Conservation (phyloP, 1,140 invertebrate species). For the Charaxes varanes region DNA sequence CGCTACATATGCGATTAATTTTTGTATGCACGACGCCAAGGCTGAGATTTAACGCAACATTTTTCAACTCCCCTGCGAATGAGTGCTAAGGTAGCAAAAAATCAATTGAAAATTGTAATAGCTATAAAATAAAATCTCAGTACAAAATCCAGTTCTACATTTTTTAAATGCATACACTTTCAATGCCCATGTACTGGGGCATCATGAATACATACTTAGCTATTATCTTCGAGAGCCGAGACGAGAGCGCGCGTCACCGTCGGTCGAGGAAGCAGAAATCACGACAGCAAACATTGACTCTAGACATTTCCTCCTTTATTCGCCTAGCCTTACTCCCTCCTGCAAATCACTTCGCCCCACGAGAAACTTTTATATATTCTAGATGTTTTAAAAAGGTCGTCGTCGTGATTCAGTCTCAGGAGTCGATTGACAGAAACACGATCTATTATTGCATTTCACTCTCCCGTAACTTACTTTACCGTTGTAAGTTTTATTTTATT, state of each 20-base stretch:
- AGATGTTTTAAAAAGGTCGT: conserved; percentile 52
- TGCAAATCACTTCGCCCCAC: conserved; percentile 60
- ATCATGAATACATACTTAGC: background rate
- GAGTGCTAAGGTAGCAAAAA: too few species aligned
- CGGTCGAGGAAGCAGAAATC: conserved; percentile 56
- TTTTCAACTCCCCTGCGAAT: too few species aligned
- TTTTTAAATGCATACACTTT: too few species aligned
- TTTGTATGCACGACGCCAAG: too few species aligned
- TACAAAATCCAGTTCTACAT: too few species aligned
- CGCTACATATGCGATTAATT: too few species aligned
- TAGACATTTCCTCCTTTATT: conserved; percentile 65
- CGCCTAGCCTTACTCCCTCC: conserved; percentile 62
- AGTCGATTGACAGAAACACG: conserved; percentile 38
- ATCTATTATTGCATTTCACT: conserved; percentile 34
- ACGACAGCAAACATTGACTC: conserved; percentile 70
- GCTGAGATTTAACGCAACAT: too few species aligned
- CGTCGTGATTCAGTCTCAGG: conserved; percentile 37
- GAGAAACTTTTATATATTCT: conserved; percentile 55
- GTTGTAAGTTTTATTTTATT: conserved; percentile 15
- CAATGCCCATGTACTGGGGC: too few species aligned
- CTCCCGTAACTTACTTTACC: conserved; percentile 8
- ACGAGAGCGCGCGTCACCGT: conserved; percentile 37
- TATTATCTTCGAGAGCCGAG: background rate
- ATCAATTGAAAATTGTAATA: too few species aligned
- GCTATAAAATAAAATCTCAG: too few species aligned